Evolutionary conservation across 2,888 invertebrate genomes (phyloP).

Genomic region (Timema cristinae): DNA sequence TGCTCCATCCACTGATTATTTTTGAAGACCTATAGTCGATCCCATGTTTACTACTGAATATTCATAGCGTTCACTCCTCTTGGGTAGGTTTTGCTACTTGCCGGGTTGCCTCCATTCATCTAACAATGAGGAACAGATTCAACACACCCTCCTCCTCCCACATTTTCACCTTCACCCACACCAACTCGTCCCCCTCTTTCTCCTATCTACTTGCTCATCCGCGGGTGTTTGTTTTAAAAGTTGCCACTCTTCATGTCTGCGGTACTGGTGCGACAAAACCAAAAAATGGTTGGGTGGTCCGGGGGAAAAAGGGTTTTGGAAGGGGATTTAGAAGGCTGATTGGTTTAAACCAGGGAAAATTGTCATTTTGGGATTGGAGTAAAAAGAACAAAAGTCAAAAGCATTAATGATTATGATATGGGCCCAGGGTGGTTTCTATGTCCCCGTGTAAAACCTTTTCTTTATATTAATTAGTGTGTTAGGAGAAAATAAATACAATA

Average conservation of each 20-base stretch:
- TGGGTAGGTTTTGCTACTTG: slow-evolving; percentile 16
- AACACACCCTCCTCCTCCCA: slow-evolving; percentile 20
- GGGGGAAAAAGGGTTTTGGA: no score
- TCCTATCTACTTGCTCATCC: slow-evolving; percentile 26
- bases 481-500: no score
- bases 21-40: slow-evolving; percentile 5
- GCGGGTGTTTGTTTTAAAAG: slow-evolving; percentile 29
- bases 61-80: slow-evolving; percentile 27
- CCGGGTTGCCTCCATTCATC: slow-evolving; percentile 29
- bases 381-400: no score
- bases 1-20: neutral
- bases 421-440: no score
- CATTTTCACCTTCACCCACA: slow-evolving; percentile 14
- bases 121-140: slow-evolving; percentile 31
- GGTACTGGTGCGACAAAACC: no score
- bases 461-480: no score
- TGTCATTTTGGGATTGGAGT: no score
- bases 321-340: no score
- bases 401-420: no score
- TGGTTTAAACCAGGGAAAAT: no score
- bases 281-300: no score
- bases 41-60: slow-evolving; percentile 30
- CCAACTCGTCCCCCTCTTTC: slow-evolving; percentile 8
- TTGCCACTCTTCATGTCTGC: slow-evolving; percentile 21
- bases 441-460: no score